Conservation (phyloP, 2,888 invertebrate species). For the Entomobrya multifasciata region DNA sequence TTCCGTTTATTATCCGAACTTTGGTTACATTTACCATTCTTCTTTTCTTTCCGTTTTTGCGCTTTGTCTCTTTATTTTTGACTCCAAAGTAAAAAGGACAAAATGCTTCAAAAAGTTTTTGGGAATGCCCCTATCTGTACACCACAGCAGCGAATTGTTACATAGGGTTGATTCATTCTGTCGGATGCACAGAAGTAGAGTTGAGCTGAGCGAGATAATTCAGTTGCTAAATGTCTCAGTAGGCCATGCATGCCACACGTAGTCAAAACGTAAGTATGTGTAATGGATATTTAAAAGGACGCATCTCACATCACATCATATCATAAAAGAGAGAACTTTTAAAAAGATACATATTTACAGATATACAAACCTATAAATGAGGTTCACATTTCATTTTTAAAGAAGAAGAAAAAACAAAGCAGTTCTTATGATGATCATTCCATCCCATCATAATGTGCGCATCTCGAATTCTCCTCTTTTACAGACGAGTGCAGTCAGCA, state of each 20-base stretch:
- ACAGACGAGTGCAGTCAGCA: no score
- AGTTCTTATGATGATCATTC: neutral
- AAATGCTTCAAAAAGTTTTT: slow-evolving; percentile 30
- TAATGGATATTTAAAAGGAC: slow-evolving; percentile 23
- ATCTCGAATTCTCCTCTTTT: neutral
- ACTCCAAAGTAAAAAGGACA: neutral
- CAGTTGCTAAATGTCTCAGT: slow-evolving; percentile 40
- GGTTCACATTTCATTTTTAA: slow-evolving; percentile 28
- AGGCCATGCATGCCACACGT: slow-evolving; percentile 34
- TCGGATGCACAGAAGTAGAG: neutral
- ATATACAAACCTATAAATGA: neutral
- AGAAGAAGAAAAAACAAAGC: slow-evolving; percentile 10
- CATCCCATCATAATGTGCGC: slow-evolving; percentile 5
- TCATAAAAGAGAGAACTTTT: neutral
- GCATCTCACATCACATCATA: no score
- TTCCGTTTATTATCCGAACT: slow-evolving; percentile 53
- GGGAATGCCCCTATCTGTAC: neutral
- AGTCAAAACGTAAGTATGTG: slow-evolving; percentile 33
- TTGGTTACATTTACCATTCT: slow-evolving; percentile 48
- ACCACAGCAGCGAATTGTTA: neutral
- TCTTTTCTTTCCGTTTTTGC: slow-evolving; percentile 22
- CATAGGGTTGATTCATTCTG: neutral
- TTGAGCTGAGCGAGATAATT: neutral
- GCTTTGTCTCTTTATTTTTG: slow-evolving; percentile 24
- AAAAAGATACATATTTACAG: neutral